phyloP scores from a whole-genome alignment of 2,888 invertebrate species.

The Aphodius granarius region DNA sequence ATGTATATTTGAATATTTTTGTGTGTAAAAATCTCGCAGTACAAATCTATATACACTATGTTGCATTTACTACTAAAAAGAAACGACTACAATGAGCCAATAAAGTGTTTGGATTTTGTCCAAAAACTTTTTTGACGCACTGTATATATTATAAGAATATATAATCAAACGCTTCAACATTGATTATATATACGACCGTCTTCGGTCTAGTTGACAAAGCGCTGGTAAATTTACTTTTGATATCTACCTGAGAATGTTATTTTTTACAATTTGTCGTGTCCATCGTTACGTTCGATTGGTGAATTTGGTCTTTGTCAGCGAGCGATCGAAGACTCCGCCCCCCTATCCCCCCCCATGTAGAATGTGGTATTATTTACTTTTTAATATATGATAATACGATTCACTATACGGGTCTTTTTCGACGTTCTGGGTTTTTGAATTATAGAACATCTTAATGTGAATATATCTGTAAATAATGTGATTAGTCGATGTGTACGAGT shows the following conservation, averaged over 20 bases:
- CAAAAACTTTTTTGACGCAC: too few relatives aligned
- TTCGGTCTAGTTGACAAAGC: background rate
- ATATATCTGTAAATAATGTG: conserved; percentile 53
- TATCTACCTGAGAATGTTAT: conserved; percentile 17
- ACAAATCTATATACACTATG: conserved; percentile 31
- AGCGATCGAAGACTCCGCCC: too few relatives aligned
- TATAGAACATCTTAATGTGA: conserved; percentile 52
- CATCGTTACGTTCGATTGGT: conserved; percentile 21
- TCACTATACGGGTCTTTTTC: conserved; percentile 51
- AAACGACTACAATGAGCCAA: too few relatives aligned
- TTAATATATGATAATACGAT: conserved; percentile 41
- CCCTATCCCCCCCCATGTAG: conserved; percentile 32
- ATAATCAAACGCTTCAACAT: conserved; percentile 31
- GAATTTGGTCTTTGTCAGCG: background rate
- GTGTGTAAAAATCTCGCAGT: conserved; percentile 28
- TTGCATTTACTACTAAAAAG: conserved; percentile 29
- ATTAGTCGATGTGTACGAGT: conserved; percentile 54
- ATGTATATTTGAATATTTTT: conserved; percentile 28
- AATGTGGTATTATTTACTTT: conserved; percentile 43
- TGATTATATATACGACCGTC: conserved; percentile 26
- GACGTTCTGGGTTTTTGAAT: conserved; percentile 48
- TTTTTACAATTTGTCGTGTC: conserved; percentile 1
- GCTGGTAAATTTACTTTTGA: conserved; percentile 10
- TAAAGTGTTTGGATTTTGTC: too few relatives aligned
- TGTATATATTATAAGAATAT: conserved; percentile 19